Evolutionary conservation across 1,140 invertebrate genomes (phyloP), one percentile per base, ranked within the genome.

Genomic region (Aplysia californica): DNA sequence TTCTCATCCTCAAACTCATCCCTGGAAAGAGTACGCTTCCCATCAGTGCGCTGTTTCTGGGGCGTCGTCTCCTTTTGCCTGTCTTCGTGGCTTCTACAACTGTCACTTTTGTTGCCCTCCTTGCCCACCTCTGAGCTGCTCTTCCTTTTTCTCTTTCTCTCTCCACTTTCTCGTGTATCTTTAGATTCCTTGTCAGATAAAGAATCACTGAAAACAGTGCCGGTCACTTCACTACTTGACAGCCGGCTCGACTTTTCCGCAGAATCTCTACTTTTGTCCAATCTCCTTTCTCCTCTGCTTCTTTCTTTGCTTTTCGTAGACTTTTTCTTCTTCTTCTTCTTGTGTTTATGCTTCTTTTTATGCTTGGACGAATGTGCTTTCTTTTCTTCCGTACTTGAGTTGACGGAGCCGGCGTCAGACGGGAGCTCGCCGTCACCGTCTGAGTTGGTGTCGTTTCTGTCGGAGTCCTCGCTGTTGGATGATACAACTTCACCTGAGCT

Each of bases 291-390:
- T 20, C n/a, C 61, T 77, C 29, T 56, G 29, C 64, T 79, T 55
- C 68, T 67, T 73, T 69, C 55, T 69, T 39, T 82, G 31, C 79
- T 67, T 26, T 65, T 81, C n/a, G 70, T 74, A 70, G 80, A 73
- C 66, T 80, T 84, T 55, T 79, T 78, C 50, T 84, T 85, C 70
- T 84, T 87, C 79, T 85, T 87, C 38, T 85, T 75, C 69, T 80
- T 79, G 68, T 76, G 55, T 80, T 85, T 84, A 58, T 84, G 82
- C 76, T 84, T 85, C 79, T 85, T 84, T 56, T 84, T 87, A 76
- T 87, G 85, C 66, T 84, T 83, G 29, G 38, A 38, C 68, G 38
- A 29, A 39, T 55, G 44, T 0, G 18, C 23, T 35, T 77, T 68
- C 10, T 26, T 64, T 20, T 65, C 76, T n/a, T 31, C 39, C 29